Conservation (phyloP, 2,113 vertebrate genomes). For the Anolis carolinensis region DNA sequence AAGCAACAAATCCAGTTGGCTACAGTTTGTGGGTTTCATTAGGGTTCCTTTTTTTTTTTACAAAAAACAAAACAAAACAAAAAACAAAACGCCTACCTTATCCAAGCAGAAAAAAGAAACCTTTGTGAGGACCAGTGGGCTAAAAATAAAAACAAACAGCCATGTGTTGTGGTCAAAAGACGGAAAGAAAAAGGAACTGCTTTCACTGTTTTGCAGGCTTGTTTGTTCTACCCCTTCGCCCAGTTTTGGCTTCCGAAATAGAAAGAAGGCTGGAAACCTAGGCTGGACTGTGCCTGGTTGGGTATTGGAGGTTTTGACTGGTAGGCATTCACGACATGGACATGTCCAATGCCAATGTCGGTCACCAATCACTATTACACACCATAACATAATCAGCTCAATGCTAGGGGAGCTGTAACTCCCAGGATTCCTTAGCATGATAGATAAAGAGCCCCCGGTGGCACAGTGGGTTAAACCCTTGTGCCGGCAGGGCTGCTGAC, state of each 20-base stretch:
- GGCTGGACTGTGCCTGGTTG: conserved; percentile 2
- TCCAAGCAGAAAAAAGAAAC: conserved; percentile 48
- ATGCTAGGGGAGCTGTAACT: too few relatives aligned
- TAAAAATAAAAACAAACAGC: conserved; percentile 55
- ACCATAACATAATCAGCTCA: too few relatives aligned
- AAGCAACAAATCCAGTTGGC: not conserved
- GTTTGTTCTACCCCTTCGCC: conserved; percentile 49
- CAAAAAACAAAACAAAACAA: too few relatives aligned
- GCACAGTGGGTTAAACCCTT: too few relatives aligned
- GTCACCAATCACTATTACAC: too few relatives aligned
- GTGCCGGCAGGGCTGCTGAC: too few relatives aligned
- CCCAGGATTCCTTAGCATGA: too few relatives aligned
- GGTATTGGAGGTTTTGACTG: not conserved
- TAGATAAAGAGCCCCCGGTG: too few relatives aligned
- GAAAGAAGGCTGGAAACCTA: not conserved
- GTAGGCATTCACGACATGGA: not conserved
- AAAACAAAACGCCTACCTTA: too few relatives aligned
- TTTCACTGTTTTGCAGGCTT: conserved; percentile 40
- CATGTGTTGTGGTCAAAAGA: conserved; percentile 6
- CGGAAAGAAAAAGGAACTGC: conserved; percentile 19
- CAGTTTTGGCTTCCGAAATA: conserved; percentile 39
- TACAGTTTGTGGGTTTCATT: not conserved
- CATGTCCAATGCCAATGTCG: too few relatives aligned
- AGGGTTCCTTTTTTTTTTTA: not conserved
- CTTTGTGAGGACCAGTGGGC: conserved; percentile 21